Percentiles rank a stretch among this genome's conserved stretches.
Conservation (phyloP, 1,140 invertebrate genomes). For the Euura lappo region DNA sequence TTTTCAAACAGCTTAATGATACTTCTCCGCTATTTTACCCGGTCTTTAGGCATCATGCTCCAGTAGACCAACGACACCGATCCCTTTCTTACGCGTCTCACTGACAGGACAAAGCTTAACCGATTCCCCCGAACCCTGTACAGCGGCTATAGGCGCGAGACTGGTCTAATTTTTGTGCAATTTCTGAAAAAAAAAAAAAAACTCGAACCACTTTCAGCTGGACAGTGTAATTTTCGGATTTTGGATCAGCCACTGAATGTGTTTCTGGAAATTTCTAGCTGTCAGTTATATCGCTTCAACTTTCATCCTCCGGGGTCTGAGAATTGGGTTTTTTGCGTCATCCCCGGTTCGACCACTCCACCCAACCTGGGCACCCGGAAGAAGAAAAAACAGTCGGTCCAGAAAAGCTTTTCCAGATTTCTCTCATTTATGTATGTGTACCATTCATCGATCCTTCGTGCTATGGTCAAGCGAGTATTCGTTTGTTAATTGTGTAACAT, state of each 20-base stretch:
- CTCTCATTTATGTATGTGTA: background rate
- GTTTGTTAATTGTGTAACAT: slow-evolving; percentile 53
- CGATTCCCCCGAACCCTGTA: background rate
- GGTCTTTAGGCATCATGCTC: background rate
- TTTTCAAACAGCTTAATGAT: background rate
- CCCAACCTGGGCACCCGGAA: background rate
- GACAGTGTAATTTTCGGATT: no score
- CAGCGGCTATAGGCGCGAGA: background rate
- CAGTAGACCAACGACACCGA: background rate
- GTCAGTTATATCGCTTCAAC: no score
- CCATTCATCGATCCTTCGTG: no score
- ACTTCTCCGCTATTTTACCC: background rate
- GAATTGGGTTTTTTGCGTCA: background rate
- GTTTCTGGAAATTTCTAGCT: no score
- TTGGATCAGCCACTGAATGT: no score
- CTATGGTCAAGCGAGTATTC: slow-evolving; percentile 43
- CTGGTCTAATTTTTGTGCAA: background rate
- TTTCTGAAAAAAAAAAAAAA: background rate
- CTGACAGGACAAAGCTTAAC: background rate
- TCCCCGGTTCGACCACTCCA: background rate
- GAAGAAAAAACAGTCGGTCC: background rate
- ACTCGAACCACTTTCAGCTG: no score
- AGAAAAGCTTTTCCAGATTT: slow-evolving; percentile 2
- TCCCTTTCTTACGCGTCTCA: background rate
- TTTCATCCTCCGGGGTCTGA: background rate